These are phyloP conservation scores for Dendrolimus houi DNA, from an alignment of 2,888 invertebrate genomes.

Conservation along the genomic window DNA sequence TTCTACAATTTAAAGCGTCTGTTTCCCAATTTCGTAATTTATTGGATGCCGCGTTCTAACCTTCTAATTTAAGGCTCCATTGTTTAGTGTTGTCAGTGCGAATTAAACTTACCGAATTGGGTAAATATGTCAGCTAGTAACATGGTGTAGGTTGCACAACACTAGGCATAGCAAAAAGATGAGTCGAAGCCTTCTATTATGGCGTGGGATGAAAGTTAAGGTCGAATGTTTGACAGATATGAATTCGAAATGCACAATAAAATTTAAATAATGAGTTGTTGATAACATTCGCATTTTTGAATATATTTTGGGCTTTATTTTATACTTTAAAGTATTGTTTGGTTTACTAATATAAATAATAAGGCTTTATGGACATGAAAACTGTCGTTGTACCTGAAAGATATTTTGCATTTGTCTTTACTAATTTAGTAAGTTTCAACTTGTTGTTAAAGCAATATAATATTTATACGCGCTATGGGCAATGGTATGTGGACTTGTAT, in stretches of 20 bases:
- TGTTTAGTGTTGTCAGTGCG: conserved; percentile 51
- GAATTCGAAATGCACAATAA: conserved; percentile 34
- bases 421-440: too few species aligned
- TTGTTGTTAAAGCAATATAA: too few species aligned
- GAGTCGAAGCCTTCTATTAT: conserved; percentile 38
- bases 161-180: conserved; percentile 50
- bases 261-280: conserved; percentile 29
- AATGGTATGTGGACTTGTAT: too few species aligned
- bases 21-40: conserved; percentile 36
- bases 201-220: conserved; percentile 61
- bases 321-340: too few species aligned
- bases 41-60: conserved; percentile 34
- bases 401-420: too few species aligned
- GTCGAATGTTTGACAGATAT: conserved; percentile 54
- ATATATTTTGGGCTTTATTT: too few species aligned
- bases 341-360: too few species aligned
- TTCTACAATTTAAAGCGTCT: background rate
- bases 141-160: conserved; percentile 47
- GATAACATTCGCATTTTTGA: too few species aligned
- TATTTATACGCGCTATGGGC: too few species aligned
- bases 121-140: conserved; percentile 55
- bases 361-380: too few species aligned
- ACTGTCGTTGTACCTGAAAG: too few species aligned
- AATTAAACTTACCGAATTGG: conserved; percentile 57
- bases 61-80: conserved; percentile 57